Evolutionary conservation across 1,140 invertebrate species (phyloP).

Genomic region (Papilio polyxenes): DNA sequence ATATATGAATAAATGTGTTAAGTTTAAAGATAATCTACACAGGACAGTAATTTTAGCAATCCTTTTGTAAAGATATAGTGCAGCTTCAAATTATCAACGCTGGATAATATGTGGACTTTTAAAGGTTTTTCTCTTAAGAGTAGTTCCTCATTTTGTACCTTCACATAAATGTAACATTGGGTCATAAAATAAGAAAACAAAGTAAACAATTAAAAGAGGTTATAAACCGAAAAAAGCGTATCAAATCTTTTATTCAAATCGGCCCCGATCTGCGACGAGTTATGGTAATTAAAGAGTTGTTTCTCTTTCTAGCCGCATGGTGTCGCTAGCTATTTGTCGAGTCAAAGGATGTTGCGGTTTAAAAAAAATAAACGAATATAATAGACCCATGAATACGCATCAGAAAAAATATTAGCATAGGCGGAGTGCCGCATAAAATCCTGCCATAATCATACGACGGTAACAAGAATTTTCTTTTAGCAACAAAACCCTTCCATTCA

Average conservation of each 20-base stretch:
- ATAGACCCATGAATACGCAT: slow-evolving; percentile 37
- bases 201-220: neutral
- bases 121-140: neutral
- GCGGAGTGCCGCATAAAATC: slow-evolving; percentile 29
- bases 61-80: too few species aligned
- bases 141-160: neutral
- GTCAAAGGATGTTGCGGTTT: slow-evolving; percentile 28
- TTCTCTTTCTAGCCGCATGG: slow-evolving; percentile 18
- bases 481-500: slow-evolving; percentile 9
- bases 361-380: slow-evolving; percentile 39
- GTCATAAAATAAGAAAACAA: neutral
- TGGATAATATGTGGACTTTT: too few species aligned
- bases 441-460: slow-evolving; percentile 9
- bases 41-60: too few species aligned
- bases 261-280: slow-evolving; percentile 26
- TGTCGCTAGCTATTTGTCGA: slow-evolving; percentile 17
- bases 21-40: too few species aligned
- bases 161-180: neutral
- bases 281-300: slow-evolving; percentile 27
- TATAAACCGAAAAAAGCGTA: slow-evolving; percentile 4
- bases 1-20: neutral
- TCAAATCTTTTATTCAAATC: slow-evolving; percentile 29
- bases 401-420: slow-evolving; percentile 36
- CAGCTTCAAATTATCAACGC: too few species aligned
- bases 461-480: slow-evolving; percentile 22